A percentile compares a stretch with the other conserved stretches of the same genome.
Conservation (phyloP, 2,113 vertebrate species). For the Rhinoderma darwinii region DNA sequence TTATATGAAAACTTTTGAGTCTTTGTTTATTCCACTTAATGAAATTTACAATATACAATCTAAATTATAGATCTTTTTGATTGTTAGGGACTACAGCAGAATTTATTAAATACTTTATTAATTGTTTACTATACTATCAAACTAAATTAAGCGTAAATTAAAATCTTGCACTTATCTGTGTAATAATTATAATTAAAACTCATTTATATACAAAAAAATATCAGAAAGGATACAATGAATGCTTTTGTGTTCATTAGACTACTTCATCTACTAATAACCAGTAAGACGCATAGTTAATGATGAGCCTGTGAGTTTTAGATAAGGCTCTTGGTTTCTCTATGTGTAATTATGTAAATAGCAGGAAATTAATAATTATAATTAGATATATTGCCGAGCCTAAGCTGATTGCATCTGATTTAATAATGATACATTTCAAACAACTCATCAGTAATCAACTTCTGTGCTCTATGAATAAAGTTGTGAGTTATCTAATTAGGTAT, state of each 20-base stretch:
- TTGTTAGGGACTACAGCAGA: not conserved
- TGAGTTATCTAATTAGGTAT: conserved; percentile 1
- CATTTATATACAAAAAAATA: conserved; percentile 5
- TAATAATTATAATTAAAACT: conserved; percentile 43
- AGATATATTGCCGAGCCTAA: conserved; percentile 44
- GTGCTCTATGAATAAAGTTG: conserved; percentile 18
- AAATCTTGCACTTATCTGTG: conserved; percentile 19
- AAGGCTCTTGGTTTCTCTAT: not conserved
- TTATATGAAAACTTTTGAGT: not conserved
- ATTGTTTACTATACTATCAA: conserved; percentile 13
- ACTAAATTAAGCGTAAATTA: conserved; percentile 20
- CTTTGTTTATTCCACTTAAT: not conserved
- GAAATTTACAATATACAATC: not conserved
- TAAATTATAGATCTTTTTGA: not conserved
- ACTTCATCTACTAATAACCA: conserved; percentile 27
- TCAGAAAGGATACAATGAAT: not conserved
- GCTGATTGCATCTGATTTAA: conserved; percentile 53
- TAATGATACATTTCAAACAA: conserved; percentile 44
- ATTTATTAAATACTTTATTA: conserved; percentile 14
- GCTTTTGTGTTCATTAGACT: not conserved
- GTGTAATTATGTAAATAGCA: conserved; percentile 44
- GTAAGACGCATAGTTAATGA: conserved; percentile 35
- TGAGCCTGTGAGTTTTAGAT: conserved; percentile 29
- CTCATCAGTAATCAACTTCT: conserved; percentile 37
- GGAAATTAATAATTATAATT: conserved; percentile 54